Evolutionary conservation across 2,888 invertebrate genomes (phyloP), one percentile per base, ranked within the genome.

Genomic region (Drosophila barbarae): DNA sequence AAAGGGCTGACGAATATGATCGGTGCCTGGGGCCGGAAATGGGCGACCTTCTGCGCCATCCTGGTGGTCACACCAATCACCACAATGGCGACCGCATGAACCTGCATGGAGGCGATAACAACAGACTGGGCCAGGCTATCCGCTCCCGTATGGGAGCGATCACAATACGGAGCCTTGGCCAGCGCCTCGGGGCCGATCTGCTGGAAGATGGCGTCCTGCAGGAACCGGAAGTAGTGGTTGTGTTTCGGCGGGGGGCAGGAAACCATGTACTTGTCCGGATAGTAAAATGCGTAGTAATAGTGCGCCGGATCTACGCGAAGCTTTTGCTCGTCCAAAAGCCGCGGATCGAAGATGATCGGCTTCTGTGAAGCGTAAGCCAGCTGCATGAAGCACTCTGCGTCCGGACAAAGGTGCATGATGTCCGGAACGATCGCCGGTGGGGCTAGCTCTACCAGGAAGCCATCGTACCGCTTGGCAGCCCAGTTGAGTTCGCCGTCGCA

Each of bases 41-140:
- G 88, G 0, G 89, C 69, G 1, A 89, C 67, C 69, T 86, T 86
- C 12, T 79, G 74, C 7, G 86, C 85, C 88, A 88, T 88, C 7
- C 85, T 78, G 0, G 87, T 85, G 21, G 79, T 77, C 3, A 78
- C 56, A 2, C 87, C 81, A 15, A 82, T 84, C 2, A 89, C 75
- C 1, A 89, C 41, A 39, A 89, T 88, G 1, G 77, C 84, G 1
- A 71, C 71, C 4, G 86, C 87, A 2, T 77, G 57, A 3, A 76
- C 71, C 65, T 88, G 87, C 18, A 79, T 61, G 4, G 88, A 80
- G 12, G 87, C 81, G 13, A 78, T 69, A 0, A 77, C 84, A 41
- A 85, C 72, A 2, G 87, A 71, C 2, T 84, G 80, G 1, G 89
- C 88, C 30, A 88, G 34, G 6, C 73, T 69, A 28, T 86, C 87